Conservation (phyloP, 2,888 invertebrate genomes). For the Acleris literana region DNA sequence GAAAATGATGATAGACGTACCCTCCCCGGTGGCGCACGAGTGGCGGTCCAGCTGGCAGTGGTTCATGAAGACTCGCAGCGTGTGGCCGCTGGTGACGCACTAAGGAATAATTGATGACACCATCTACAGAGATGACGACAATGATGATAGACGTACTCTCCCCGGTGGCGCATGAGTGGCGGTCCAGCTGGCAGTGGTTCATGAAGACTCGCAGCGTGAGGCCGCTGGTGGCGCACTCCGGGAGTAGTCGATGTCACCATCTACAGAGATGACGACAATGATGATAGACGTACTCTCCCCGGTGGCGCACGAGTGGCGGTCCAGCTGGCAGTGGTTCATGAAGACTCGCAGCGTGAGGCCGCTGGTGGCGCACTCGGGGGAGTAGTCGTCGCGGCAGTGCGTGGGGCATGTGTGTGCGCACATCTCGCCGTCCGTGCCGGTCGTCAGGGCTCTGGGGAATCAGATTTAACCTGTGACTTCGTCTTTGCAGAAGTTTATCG, state of each 20-base stretch:
- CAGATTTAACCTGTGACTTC: too few relatives aligned
- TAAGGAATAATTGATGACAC: too few relatives aligned
- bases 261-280: too few relatives aligned
- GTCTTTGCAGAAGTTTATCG: too few relatives aligned
- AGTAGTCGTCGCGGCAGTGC: conserved; percentile 65
- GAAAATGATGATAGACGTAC: too few relatives aligned
- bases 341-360: conserved; percentile 51
- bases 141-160: too few relatives aligned
- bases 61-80: conserved; percentile 59
- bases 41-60: conserved; percentile 64
- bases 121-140: too few relatives aligned
- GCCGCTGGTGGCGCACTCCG: conserved; percentile 65
- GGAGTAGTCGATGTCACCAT: conserved; percentile 49
- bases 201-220: conserved; percentile 53
- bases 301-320: conserved; percentile 61
- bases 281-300: conserved; percentile 47
- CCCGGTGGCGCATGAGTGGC: too few relatives aligned
- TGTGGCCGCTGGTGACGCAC: conserved; percentile 10
- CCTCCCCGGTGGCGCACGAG: too few relatives aligned
- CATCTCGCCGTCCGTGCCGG: conserved; percentile 49
- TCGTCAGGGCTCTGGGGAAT: conserved; percentile 53
- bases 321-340: conserved; percentile 69
- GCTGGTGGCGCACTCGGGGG: conserved; percentile 65
- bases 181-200: conserved; percentile 43
- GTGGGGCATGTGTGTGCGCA: conserved; percentile 65